Percentiles rank a stretch among this genome's conserved stretches.
Evolutionary conservation across 1,140 invertebrate species (phyloP).

Genomic region (Coptotermes formosanus): DNA sequence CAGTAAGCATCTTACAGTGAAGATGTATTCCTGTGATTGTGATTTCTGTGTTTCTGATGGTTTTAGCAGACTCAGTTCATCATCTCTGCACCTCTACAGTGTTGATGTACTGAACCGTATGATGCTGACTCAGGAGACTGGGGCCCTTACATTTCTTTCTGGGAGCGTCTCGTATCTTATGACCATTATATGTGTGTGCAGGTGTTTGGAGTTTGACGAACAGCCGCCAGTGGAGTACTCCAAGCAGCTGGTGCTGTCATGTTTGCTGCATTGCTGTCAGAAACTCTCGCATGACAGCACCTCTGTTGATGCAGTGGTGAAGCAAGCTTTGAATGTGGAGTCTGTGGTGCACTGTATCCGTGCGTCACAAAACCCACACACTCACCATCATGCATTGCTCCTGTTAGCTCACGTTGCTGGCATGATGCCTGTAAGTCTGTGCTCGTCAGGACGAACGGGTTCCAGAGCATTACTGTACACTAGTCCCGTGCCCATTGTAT

Average conservation of each 20-base stretch:
- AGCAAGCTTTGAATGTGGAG: slow-evolving; percentile 73
- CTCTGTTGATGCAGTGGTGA: slow-evolving; percentile 47
- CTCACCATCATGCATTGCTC: slow-evolving; percentile 86
- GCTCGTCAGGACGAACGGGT: too few species aligned
- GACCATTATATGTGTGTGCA: slow-evolving; percentile 35
- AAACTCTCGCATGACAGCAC: slow-evolving; percentile 48
- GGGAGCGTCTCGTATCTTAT: too few species aligned
- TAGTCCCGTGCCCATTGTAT: too few species aligned
- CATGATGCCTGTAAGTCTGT: slow-evolving; percentile 59
- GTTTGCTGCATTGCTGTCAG: slow-evolving; percentile 70
- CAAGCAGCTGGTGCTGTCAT: slow-evolving; percentile 81
- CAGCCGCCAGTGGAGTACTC: slow-evolving; percentile 83
- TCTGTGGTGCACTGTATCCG: slow-evolving; percentile 84
- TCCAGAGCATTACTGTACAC: too few species aligned
- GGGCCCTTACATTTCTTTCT: too few species aligned
- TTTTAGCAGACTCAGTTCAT: too few species aligned
- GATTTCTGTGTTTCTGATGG: too few species aligned
- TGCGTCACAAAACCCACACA: slow-evolving; percentile 87
- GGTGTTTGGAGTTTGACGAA: slow-evolving; percentile 75
- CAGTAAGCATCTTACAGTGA: too few species aligned
- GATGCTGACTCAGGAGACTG: too few species aligned
- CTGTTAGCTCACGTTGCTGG: slow-evolving; percentile 73
- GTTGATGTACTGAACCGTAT: too few species aligned
- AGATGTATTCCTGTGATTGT: too few species aligned
- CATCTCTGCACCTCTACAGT: too few species aligned